These are phyloP conservation scores for Argyrosomus regius DNA, from an alignment of 2,797 vertebrate genomes.

Conservation along the genomic window DNA sequence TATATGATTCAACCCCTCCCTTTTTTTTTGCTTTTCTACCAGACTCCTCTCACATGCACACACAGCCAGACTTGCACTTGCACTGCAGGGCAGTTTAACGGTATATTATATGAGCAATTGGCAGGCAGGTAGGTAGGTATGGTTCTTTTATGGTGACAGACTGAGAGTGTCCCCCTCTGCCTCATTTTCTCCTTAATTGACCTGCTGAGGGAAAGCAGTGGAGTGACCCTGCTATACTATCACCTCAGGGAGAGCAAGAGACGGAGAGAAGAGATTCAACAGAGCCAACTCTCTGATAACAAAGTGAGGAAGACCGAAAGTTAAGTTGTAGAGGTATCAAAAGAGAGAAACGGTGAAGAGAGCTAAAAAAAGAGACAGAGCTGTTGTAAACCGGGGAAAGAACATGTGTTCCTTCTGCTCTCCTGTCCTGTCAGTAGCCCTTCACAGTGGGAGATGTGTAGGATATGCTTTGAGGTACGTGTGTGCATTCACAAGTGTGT, in stretches of 20 bases:
- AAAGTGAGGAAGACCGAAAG: constrained; percentile 35
- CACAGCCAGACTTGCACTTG: constrained; percentile 37
- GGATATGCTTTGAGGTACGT: constrained; percentile 72
- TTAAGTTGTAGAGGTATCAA: constrained; percentile 22
- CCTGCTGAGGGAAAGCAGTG: constrained; percentile 67
- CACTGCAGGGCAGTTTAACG: constrained; percentile 62
- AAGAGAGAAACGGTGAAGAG: constrained; percentile 4
- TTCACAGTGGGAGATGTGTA: constrained; percentile 84
- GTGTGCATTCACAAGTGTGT: constrained; percentile 44
- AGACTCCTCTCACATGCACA: constrained; percentile 30
- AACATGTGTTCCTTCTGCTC: constrained; percentile 63
- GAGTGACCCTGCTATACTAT: constrained; percentile 55
- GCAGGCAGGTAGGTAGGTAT: constrained; percentile 62
- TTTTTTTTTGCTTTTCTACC: constrained; percentile 34
- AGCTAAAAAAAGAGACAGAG: constrained; percentile 34
- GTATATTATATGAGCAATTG: constrained; percentile 74
- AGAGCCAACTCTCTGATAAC: constrained; percentile 21
- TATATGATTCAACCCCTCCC: constrained; percentile 27
- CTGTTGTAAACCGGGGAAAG: constrained; percentile 20
- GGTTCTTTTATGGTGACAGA: constrained; percentile 75
- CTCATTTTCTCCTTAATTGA: constrained; percentile 83
- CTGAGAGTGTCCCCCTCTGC: constrained; percentile 72
- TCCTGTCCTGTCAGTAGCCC: constrained; percentile 57
- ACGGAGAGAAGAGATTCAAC: constrained; percentile 34
- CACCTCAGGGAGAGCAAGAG: constrained; percentile 51